Evolutionary conservation across 2,797 vertebrate genomes (phyloP).

Genomic region (Momotus momota): DNA sequence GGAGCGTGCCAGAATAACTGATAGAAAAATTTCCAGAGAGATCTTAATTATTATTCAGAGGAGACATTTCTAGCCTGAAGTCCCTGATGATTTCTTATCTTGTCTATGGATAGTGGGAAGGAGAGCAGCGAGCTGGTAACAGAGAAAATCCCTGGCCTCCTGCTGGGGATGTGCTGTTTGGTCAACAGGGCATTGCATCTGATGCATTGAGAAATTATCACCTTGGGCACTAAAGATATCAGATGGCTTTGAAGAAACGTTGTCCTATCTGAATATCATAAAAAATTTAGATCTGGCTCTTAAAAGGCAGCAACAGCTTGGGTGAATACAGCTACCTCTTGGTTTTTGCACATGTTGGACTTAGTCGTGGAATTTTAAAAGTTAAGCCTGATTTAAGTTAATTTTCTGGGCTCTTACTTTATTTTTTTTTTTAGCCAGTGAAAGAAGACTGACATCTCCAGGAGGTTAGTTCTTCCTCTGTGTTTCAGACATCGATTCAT

Average conservation of each 20-base stretch:
- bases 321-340: background rate
- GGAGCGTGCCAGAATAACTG: background rate
- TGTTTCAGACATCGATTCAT: background rate
- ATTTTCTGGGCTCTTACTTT: background rate
- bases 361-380: background rate
- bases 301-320: background rate
- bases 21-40: background rate
- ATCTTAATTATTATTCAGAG: background rate
- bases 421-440: background rate
- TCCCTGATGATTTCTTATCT: background rate
- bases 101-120: background rate
- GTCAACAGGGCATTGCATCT: background rate
- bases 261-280: rapidly evolving
- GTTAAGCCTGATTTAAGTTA: background rate
- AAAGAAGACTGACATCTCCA: background rate
- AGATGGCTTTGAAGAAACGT: background rate
- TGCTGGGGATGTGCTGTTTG: background rate
- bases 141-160: background rate
- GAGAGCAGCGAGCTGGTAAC: background rate
- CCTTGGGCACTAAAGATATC: background rate
- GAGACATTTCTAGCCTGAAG: background rate
- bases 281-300: background rate
- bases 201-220: background rate
- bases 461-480: background rate
- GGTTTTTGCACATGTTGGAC: background rate